Base-by-base conservation (phyloP, 2,797 vertebrate species). In the Gambusia yucatana region DNA sequence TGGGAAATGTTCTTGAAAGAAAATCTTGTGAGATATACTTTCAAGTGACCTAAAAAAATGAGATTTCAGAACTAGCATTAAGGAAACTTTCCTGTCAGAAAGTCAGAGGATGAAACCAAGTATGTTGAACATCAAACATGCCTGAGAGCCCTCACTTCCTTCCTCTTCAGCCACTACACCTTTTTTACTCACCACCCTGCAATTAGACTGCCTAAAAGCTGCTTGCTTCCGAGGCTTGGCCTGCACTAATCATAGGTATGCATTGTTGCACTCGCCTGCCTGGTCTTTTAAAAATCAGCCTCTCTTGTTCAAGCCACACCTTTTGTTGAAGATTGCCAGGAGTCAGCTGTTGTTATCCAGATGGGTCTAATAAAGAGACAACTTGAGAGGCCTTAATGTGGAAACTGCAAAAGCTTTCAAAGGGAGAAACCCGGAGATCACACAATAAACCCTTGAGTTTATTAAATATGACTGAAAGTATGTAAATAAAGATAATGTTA, bases 161-260 rank as follows among this genome's bases (percentile, higher is more conserved):
- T 84, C 90, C 89, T 85, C 86, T 92, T 84, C 65, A 90, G 91
- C 91, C 89, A 84, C 89, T 89, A 93, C 94, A 95, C 94, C 92
- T 94, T 95, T 92, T 90, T 77, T 89, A 76, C 89, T 88, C 90
- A 80, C 84, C 90, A 96, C 91, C 93, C 94, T 94, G 84, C 90
- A 94, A 96, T 96, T 95, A 96, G 81, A 89, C 75, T 93, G 85
- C 93, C 93, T 94, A 92, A 93, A 93, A 94, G 88, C 90, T 91
- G 84, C 88, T 79, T 87, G 88, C 90, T 94, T 95, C 92, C 77
- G 83, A 87, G 85, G 83, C 89, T 90, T 86, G 92, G 89, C 92
- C 88, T 83, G 84, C 87, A 88, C 88, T 94, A 95, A 96, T 92
- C 90, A 94, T 93, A 95, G 93, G 93, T 95, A 92, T 94, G 91